A percentile compares a stretch with the other conserved stretches of the same genome.
phyloP scores from a whole-genome alignment of 2,113 vertebrate species.

The Uropsilus gracilis region DNA sequence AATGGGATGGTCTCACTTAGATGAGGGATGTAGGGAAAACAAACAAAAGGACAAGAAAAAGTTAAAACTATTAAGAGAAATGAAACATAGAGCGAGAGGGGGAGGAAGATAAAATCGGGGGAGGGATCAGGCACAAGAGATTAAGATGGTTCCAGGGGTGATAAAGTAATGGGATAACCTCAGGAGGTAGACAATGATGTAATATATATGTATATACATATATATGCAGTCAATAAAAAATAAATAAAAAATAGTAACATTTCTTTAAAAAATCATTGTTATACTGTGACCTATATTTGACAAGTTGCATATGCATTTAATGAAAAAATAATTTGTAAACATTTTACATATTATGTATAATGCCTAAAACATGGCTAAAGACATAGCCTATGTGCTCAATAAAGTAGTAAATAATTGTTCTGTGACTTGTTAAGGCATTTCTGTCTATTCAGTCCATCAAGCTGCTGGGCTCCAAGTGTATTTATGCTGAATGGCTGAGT shows the following conservation, averaged over 20 bases:
- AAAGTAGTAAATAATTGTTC: neutral
- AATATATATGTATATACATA: too few relatives aligned
- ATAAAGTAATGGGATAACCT: too few relatives aligned
- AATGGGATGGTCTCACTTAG: too few relatives aligned
- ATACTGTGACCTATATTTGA: neutral
- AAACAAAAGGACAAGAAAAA: too few relatives aligned
- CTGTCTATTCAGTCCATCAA: neutral
- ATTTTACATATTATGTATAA: neutral
- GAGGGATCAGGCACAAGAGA: too few relatives aligned
- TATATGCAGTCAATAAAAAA: too few relatives aligned
- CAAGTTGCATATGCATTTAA: neutral
- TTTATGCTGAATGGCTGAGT: neutral
- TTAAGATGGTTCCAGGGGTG: too few relatives aligned
- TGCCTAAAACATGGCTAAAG: neutral
- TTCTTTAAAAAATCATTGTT: neutral
- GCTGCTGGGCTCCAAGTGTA: neutral
- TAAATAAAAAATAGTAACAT: neutral
- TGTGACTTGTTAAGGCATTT: neutral
- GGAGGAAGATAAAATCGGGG: too few relatives aligned
- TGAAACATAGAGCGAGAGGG: too few relatives aligned
- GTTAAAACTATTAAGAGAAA: too few relatives aligned
- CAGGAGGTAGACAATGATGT: too few relatives aligned
- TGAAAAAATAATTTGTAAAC: neutral
- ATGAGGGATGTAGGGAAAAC: too few relatives aligned
- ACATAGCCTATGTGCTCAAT: neutral